Conservation (phyloP, 2,113 vertebrate species). For the Corapipo altera region DNA sequence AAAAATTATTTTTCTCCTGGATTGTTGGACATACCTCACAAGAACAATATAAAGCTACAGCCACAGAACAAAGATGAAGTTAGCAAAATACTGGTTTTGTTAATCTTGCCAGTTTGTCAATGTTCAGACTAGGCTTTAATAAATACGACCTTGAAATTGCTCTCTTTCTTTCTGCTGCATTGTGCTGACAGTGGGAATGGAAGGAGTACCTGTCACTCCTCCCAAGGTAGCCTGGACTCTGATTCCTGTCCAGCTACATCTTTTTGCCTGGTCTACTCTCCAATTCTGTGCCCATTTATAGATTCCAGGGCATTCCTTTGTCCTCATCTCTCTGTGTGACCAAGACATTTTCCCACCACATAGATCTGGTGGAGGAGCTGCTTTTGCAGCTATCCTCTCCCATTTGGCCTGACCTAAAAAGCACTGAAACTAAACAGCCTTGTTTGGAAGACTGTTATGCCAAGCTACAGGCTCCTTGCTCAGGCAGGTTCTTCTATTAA, state of each 20-base stretch:
- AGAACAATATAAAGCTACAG: not conserved
- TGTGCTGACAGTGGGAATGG: not conserved
- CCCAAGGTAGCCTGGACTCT: not conserved
- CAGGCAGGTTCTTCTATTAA: not conserved
- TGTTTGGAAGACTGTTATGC: not conserved
- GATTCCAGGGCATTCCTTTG: not conserved
- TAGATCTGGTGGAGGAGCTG: not conserved
- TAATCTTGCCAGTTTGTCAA: not conserved
- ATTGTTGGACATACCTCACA: not conserved
- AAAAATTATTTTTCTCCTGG: not conserved
- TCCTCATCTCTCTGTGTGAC: not conserved
- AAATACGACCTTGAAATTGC: not conserved
- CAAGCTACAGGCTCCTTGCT: not conserved
- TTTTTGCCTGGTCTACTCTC: not conserved
- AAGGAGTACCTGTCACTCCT: not conserved
- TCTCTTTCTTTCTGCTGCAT: not conserved
- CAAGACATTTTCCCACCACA: not conserved
- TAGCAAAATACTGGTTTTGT: not conserved
- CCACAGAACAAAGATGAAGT: not conserved
- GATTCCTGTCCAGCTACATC: not conserved
- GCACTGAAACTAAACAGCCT: not conserved
- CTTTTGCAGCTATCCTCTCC: not conserved
- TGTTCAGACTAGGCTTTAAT: not conserved
- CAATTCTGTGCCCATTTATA: not conserved
- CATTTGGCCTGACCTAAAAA: not conserved